A percentile compares a stretch with the other conserved stretches of the same genome.
Conservation (phyloP, 2,113 vertebrate species). For the Scartelaos histophorus region DNA sequence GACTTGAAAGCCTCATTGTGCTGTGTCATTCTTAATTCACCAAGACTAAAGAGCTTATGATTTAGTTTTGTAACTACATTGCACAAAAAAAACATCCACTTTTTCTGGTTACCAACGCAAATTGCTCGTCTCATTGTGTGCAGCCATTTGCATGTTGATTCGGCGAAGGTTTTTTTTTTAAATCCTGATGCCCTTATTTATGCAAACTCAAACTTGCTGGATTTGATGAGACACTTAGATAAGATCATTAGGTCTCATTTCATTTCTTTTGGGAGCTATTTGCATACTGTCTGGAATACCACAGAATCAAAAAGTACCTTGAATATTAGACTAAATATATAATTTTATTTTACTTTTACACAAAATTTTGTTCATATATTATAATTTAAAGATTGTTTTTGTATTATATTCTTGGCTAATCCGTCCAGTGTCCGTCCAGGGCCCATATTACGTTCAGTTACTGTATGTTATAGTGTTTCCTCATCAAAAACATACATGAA, state of each 20-base stretch:
- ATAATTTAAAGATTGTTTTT: too few species aligned
- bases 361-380: too few species aligned
- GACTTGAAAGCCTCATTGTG: constrained; percentile 15
- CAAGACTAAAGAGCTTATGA: not conserved
- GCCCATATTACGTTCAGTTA: too few species aligned
- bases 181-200: not conserved
- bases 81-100: not conserved
- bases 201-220: not conserved
- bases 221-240: not conserved
- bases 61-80: not conserved
- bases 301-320: not conserved
- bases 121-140: not conserved
- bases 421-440: too few species aligned
- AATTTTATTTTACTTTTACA: too few species aligned
- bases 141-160: not conserved
- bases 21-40: constrained; percentile 30
- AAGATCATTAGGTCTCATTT: not conserved
- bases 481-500: too few species aligned
- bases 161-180: not conserved
- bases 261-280: not conserved
- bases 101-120: not conserved
- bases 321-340: too few species aligned
- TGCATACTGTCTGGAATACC: too few species aligned
- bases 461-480: too few species aligned
- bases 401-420: too few species aligned